Percentiles rank a stretch among this genome's conserved stretches.
phyloP scores from a whole-genome alignment of 2,113 vertebrate species.

The Archocentrus centrarchus region DNA sequence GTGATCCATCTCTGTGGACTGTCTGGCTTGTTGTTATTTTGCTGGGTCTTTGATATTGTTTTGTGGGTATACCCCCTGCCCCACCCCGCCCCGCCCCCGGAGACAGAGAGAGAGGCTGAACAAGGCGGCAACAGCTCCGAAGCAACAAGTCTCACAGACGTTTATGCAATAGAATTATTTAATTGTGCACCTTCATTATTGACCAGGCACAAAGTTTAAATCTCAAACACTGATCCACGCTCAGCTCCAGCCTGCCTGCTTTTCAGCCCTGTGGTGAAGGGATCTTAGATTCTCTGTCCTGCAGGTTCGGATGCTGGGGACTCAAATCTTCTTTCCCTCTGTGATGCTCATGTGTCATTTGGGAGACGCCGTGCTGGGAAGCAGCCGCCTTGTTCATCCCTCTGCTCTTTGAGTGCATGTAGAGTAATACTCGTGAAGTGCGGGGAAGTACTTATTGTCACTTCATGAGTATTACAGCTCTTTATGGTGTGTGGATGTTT shows the following conservation, averaged over 20 bases:
- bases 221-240: not conserved
- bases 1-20: slow-evolving; percentile 33
- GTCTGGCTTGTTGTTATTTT: slow-evolving; percentile 60
- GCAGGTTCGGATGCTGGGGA: slow-evolving; percentile 3
- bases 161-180: not conserved
- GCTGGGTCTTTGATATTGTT: slow-evolving; percentile 59
- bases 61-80: not conserved
- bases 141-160: not conserved
- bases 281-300: not conserved
- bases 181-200: not conserved
- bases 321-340: not conserved
- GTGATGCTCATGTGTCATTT: not conserved
- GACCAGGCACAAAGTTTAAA: not conserved
- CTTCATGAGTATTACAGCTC: not conserved
- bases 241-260: not conserved
- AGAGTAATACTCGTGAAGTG: slow-evolving; percentile 16
- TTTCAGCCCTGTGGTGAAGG: not conserved
- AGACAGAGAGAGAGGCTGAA: slow-evolving; percentile 33
- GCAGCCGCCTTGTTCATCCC: slow-evolving; percentile 62
- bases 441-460: not conserved
- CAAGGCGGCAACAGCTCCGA: slow-evolving; percentile 43
- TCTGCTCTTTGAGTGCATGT: slow-evolving; percentile 37
- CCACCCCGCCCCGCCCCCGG: not conserved
- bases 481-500: slow-evolving; percentile 30
- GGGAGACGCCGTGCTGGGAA: slow-evolving; percentile 10